phyloP scores from a whole-genome alignment of 2,888 invertebrate species.

The Brachylomia viminalis region DNA sequence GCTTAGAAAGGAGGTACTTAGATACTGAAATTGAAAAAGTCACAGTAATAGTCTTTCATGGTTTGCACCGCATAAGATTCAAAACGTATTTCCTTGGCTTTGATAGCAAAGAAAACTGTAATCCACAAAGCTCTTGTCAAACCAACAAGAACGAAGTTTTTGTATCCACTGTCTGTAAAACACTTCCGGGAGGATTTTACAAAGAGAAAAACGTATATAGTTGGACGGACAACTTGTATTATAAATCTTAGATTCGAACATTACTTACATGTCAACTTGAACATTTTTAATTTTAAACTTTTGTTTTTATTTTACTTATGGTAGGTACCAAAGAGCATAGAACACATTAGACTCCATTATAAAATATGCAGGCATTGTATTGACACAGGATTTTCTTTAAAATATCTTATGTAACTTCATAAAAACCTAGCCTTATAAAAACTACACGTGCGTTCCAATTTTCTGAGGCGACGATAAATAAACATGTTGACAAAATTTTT shows the following conservation, averaged over 20 bases:
- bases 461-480: no score
- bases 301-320: not conserved
- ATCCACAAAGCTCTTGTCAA: conserved; percentile 42
- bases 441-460: not conserved
- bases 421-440: not conserved
- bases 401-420: not conserved
- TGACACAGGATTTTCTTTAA: not conserved
- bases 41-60: not conserved
- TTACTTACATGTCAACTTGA: conserved; percentile 13
- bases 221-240: conserved; percentile 44
- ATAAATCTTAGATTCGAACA: conserved; percentile 48
- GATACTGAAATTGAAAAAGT: conserved; percentile 12
- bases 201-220: conserved; percentile 38
- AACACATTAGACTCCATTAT: not conserved
- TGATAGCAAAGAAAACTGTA: conserved; percentile 41
- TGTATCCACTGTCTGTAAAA: conserved; percentile 36
- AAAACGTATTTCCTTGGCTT: conserved; percentile 32
- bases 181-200: conserved; percentile 32
- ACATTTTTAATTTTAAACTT: not conserved
- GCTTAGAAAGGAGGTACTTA: not conserved
- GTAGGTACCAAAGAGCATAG: not conserved
- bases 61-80: not conserved
- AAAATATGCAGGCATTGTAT: not conserved
- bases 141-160: conserved; percentile 42
- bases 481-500: no score